These are phyloP conservation scores for Asarcornis scutulata DNA, from an alignment of 2,113 vertebrate species.

Conservation along the genomic window DNA sequence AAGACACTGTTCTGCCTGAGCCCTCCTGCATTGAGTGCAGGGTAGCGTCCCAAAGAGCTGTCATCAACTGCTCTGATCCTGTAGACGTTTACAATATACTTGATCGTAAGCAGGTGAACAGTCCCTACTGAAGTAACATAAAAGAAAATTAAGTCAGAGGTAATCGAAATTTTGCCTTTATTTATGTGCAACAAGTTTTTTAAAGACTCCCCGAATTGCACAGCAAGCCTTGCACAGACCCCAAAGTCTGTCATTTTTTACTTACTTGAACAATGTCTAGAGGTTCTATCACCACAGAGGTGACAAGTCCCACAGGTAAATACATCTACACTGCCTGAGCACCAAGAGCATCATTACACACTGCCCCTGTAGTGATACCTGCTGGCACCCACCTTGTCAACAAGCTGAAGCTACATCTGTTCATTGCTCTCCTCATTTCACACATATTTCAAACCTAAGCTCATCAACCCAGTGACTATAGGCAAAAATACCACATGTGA, in stretches of 20 bases:
- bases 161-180: not conserved
- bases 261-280: not conserved
- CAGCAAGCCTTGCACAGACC: not conserved
- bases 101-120: not conserved
- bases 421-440: not conserved
- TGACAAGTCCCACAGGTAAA: not conserved
- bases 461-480: not conserved
- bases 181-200: not conserved
- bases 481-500: not conserved
- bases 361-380: not conserved
- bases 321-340: not conserved
- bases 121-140: not conserved
- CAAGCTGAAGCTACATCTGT: not conserved
- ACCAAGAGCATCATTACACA: not conserved
- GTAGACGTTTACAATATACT: not conserved
- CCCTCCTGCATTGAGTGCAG: not conserved
- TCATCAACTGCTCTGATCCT: not conserved
- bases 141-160: not conserved
- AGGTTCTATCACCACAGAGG: not conserved
- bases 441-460: not conserved
- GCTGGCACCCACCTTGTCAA: not conserved
- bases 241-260: not conserved
- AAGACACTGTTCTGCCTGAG: not conserved
- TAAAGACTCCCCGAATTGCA: not conserved
- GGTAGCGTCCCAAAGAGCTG: fast-evolving